Conservation (phyloP, 2,888 invertebrate species). For the Auanema sp. region DNA sequence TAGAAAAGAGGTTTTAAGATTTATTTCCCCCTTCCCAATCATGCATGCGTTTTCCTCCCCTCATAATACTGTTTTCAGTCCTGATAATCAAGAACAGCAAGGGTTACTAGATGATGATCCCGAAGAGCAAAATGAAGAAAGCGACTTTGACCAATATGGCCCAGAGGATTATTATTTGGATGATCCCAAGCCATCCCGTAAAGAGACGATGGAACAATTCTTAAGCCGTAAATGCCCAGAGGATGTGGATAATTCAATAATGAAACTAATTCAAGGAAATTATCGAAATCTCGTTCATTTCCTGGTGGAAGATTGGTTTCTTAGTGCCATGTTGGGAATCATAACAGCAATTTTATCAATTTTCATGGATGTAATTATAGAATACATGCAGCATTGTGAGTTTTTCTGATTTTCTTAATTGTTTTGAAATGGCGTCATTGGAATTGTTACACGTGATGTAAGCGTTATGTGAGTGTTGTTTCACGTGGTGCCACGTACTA, state of each 20-base stretch:
- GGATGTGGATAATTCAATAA: background rate
- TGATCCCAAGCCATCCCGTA: slow-evolving; percentile 19
- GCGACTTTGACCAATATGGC: slow-evolving; percentile 19
- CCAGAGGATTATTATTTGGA: slow-evolving; percentile 22
- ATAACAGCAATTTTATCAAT: slow-evolving; percentile 66
- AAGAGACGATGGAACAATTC: slow-evolving; percentile 28
- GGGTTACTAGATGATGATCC: too few relatives aligned
- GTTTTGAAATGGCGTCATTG: too few relatives aligned
- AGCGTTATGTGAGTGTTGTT: too few relatives aligned
- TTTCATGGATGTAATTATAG: slow-evolving; percentile 57
- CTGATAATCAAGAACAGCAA: too few relatives aligned
- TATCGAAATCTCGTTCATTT: slow-evolving; percentile 59
- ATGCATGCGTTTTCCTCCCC: too few relatives aligned
- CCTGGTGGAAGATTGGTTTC: slow-evolving; percentile 67
- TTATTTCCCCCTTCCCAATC: too few relatives aligned
- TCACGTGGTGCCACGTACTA: too few relatives aligned
- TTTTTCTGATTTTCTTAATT: background rate
- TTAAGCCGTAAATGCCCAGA: slow-evolving; percentile 10
- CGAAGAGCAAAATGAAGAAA: slow-evolving; percentile 13
- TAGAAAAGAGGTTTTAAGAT: too few relatives aligned
- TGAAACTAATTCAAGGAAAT: slow-evolving; percentile 39
- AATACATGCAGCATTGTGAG: slow-evolving; percentile 62
- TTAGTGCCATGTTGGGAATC: slow-evolving; percentile 66
- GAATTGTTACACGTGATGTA: too few relatives aligned
- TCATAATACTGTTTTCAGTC: too few relatives aligned